Evolutionary conservation across 2,888 invertebrate species (phyloP).

Genomic region (Ennomos fuscantarius): DNA sequence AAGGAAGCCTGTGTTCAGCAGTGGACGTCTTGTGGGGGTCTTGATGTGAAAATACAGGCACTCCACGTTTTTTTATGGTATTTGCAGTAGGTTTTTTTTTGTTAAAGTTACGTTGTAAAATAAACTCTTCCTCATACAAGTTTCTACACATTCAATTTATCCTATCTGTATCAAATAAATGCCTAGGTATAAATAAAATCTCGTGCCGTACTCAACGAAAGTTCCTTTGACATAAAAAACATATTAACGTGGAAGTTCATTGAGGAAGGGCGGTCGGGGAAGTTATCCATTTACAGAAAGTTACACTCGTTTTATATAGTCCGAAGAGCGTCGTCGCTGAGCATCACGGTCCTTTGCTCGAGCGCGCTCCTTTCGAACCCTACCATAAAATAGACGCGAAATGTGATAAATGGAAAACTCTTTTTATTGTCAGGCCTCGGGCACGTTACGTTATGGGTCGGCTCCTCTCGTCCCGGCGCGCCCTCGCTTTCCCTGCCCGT

Average conservation of each 20-base stretch:
- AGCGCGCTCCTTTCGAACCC: conserved; percentile 74
- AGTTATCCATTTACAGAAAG: conserved; percentile 79
- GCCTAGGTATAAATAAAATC: conserved; percentile 6
- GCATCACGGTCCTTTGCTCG: conserved; percentile 69
- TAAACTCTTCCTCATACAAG: background rate
- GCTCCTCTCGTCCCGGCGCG: conserved; percentile 63
- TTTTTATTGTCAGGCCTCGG: conserved; percentile 78
- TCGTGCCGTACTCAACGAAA: conserved; percentile 34
- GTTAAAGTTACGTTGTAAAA: too few species aligned
- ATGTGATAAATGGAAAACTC: conserved; percentile 85
- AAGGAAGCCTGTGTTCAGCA: too few species aligned
- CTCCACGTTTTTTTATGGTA: conserved; percentile 1
- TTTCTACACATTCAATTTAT: background rate
- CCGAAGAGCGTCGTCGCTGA: conserved; percentile 69
- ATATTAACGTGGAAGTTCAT: conserved; percentile 70
- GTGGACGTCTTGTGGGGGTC: too few species aligned
- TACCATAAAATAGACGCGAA: conserved; percentile 83
- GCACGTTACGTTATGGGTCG: conserved; percentile 76
- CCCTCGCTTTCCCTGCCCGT: conserved; percentile 65
- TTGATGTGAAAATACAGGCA: too few species aligned
- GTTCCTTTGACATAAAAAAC: conserved; percentile 39
- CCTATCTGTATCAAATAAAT: conserved; percentile 1
- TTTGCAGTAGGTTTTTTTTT: background rate
- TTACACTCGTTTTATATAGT: conserved; percentile 77
- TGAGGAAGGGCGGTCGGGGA: conserved; percentile 69